Evolutionary conservation across 2,113 vertebrate genomes (phyloP).

Genomic region (Delphinapterus leucas): DNA sequence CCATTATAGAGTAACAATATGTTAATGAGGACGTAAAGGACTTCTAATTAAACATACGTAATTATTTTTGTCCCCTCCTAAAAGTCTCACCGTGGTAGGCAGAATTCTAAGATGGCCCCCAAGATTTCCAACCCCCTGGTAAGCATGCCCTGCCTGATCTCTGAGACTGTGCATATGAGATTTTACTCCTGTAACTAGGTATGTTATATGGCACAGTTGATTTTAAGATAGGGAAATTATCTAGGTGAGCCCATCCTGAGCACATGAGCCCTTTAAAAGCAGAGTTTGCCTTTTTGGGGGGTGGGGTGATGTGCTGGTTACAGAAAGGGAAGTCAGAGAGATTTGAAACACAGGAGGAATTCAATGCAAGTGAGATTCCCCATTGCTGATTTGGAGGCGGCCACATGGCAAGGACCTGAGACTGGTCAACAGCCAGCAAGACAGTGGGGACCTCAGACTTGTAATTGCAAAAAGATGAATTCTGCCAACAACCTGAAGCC

Average conservation of each 20-base stretch:
- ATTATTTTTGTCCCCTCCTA: background rate
- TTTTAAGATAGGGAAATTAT: background rate
- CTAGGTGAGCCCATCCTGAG: background rate
- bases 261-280: background rate
- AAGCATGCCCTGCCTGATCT: background rate
- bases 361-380: background rate
- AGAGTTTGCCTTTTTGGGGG: background rate
- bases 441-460: background rate
- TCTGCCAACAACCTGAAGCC: background rate
- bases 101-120: background rate
- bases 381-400: background rate
- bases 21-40: background rate
- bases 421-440: background rate
- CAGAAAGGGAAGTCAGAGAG: background rate
- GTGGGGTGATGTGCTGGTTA: background rate
- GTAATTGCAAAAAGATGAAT: background rate
- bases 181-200: background rate
- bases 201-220: too few relatives aligned
- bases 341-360: background rate
- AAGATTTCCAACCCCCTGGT: background rate
- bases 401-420: background rate
- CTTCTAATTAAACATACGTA: background rate
- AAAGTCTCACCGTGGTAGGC: background rate
- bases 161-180: too few relatives aligned
- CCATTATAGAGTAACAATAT: background rate